A percentile compares a stretch with the other conserved stretches of the same genome.
Evolutionary conservation across 2,888 invertebrate genomes (phyloP).

Genomic region (Sesia apiformis): DNA sequence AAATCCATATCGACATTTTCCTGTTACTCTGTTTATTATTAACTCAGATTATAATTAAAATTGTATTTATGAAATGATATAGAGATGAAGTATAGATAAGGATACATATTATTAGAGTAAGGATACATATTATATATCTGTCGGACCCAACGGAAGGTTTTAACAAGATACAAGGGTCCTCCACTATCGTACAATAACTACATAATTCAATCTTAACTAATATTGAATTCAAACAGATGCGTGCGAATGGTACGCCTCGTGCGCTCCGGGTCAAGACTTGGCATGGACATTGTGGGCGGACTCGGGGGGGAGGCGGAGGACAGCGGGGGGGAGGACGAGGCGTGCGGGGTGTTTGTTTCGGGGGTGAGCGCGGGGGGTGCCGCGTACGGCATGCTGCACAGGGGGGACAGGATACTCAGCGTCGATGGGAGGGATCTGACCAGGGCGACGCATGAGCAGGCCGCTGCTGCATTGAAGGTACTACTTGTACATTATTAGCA

Average conservation of each 20-base stretch:
- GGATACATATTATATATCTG: too few species aligned
- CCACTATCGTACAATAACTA: too few species aligned
- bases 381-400: slow-evolving; percentile 71
- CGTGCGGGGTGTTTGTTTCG: slow-evolving; percentile 67
- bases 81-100: too few species aligned
- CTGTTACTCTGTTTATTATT: too few species aligned
- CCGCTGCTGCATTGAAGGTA: slow-evolving; percentile 79
- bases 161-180: too few species aligned
- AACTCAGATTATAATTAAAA: too few species aligned
- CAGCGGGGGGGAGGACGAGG: slow-evolving; percentile 42
- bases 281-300: slow-evolving; percentile 70
- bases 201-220: too few species aligned
- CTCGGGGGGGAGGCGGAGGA: slow-evolving; percentile 55
- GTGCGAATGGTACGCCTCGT: slow-evolving; percentile 65
- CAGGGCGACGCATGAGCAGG: slow-evolving; percentile 84
- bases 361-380: slow-evolving; percentile 60
- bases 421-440: slow-evolving; percentile 84
- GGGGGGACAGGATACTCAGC: slow-evolving; percentile 83
- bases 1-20: too few species aligned
- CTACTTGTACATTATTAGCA: neutral
- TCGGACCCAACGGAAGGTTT: too few species aligned
- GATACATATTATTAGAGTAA: too few species aligned
- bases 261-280: slow-evolving; percentile 62
- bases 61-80: too few species aligned
- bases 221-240: slow-evolving; percentile 30